phyloP scores from a whole-genome alignment of 2,888 invertebrate species.

The Spisula subtruncata region DNA sequence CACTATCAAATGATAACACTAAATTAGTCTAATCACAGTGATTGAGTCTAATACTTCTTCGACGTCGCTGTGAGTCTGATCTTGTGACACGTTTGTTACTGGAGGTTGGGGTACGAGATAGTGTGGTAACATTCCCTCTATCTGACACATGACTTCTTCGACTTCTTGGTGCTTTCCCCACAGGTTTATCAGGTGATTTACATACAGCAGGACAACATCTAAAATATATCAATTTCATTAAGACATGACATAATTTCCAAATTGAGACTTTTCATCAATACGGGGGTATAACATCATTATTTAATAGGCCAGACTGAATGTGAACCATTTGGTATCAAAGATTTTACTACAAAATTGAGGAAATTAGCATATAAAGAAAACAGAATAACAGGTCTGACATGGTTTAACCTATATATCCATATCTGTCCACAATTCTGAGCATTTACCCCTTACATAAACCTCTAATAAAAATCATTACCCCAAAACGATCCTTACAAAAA shows the following conservation, averaged over 20 bases:
- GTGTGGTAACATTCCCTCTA: slow-evolving; percentile 23
- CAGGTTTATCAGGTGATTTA: background rate
- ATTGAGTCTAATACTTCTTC: background rate
- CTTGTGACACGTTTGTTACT: background rate
- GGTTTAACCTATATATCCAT: too few species aligned
- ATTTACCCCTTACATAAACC: too few species aligned
- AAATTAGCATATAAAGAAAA: too few species aligned
- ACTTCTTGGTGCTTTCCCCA: background rate
- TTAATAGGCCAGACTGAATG: too few species aligned
- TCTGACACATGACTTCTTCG: slow-evolving; percentile 40
- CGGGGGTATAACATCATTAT: too few species aligned
- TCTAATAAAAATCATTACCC: too few species aligned
- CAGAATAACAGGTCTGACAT: too few species aligned
- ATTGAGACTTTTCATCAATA: too few species aligned
- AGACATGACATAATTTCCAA: background rate
- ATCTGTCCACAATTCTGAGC: too few species aligned
- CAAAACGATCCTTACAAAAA: too few species aligned
- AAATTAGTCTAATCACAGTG: background rate
- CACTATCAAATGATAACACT: background rate
- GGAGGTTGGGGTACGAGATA: background rate
- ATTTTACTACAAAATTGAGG: too few species aligned
- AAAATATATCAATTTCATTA: background rate
- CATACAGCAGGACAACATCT: slow-evolving; percentile 13
- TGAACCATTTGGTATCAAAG: too few species aligned
- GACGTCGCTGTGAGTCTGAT: background rate